Base-by-base conservation (phyloP, 2,113 vertebrate genomes). In the Anser brachyrhynchus region DNA sequence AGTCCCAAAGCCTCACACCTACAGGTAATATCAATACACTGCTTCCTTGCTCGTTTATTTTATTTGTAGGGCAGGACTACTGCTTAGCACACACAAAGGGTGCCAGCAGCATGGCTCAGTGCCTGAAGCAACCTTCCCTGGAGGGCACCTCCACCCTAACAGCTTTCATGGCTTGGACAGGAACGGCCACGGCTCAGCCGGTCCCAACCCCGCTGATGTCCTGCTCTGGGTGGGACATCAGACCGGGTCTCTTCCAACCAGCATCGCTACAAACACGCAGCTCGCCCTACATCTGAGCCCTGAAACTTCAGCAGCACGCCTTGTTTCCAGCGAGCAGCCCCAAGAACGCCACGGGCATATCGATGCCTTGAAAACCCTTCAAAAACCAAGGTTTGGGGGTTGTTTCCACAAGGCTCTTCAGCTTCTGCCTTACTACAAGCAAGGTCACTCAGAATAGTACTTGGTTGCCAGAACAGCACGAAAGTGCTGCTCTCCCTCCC, bases 271-370 rank as follows among this genome's bases (percentile, higher is more conserved):
- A 55, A 67, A 58, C 6, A 18, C 1, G 7, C 37, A 84, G 8
- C 26, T 23, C 22, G 2, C 1, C 10, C 28, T 41, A 5, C 8
- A n/a, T 18, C 2, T 44, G 37, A 78, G 70, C 37, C 41, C 61
- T 13, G 46, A 71, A 15, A 22, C 19, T 54, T 39, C 81, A 82
- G 49, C 0, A 71, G 57, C 19, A 71, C 35, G 58, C 13, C 18
- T 35, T 5, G 9, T 12, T 65, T 59, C 35, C 76, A 76, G 31
- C 5, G 39, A 76, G 35, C 35, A 66, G 35, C 26, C 55, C 41
- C 1, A 1, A 69, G 7, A 13, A 13, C 4, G 39, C 19, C 18
- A 22, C 0, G 9, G 59, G 6, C 26, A 58, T 1, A 22, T 0
- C 3, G 23, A 44, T 37, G 13, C 35, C 89, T 74, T 70, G n/a